Evolutionary conservation across 2,888 invertebrate species (phyloP).

Genomic region (Lathronympha strigana): DNA sequence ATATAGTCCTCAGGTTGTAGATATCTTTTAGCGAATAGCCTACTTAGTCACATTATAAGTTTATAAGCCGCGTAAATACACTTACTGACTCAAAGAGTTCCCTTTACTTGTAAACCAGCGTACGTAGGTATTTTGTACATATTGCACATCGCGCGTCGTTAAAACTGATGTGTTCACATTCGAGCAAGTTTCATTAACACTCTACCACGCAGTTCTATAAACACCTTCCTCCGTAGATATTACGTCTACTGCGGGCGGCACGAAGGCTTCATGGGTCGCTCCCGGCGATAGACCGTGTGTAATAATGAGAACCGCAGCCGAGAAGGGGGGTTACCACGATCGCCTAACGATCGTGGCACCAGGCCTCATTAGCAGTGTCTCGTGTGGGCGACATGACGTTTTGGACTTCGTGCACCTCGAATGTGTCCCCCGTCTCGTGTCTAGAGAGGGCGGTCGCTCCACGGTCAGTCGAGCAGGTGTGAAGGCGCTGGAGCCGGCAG

Average conservation of each 20-base stretch:
- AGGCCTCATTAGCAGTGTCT: conserved; percentile 49
- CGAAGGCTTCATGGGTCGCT: too few relatives aligned
- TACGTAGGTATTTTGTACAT: too few relatives aligned
- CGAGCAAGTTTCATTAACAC: neutral
- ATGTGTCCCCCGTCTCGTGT: neutral
- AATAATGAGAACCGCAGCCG: too few relatives aligned
- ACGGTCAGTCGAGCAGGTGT: conserved; percentile 37
- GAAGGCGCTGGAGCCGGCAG: conserved; percentile 44
- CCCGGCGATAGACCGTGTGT: too few relatives aligned
- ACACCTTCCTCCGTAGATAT: neutral
- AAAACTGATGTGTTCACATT: neutral
- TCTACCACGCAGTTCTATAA: neutral
- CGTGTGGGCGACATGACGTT: conserved; percentile 76
- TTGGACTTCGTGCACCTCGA: conserved; percentile 48
- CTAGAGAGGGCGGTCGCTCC: conserved; percentile 34
- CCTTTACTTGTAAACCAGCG: too few relatives aligned
- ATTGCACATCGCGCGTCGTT: neutral
- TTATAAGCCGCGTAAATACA: neutral
- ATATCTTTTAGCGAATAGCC: too few relatives aligned
- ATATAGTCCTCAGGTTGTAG: too few relatives aligned
- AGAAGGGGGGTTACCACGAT: conserved; percentile 69
- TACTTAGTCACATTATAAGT: too few relatives aligned
- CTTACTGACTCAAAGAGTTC: neutral
- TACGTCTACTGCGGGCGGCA: conserved; percentile 40
- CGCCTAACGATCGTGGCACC: conserved; percentile 63